These are phyloP conservation scores for Allobates femoralis DNA, from an alignment of 2,797 vertebrate species.

Conservation along the genomic window DNA sequence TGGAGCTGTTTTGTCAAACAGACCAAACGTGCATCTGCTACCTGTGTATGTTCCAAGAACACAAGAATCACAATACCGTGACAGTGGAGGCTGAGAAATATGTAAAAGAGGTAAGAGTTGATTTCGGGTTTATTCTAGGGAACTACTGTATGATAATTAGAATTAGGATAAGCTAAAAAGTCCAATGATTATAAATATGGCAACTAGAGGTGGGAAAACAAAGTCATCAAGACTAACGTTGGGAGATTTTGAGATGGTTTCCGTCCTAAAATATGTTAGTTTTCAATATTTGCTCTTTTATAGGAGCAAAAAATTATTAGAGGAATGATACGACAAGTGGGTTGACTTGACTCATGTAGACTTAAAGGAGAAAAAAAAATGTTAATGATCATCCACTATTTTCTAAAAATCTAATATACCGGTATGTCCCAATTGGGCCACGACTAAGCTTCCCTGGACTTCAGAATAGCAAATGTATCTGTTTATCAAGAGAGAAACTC, in stretches of 20 bases:
- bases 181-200: background rate
- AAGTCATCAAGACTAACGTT: background rate
- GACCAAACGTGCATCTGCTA: slow-evolving; percentile 99
- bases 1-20: slow-evolving; percentile 96
- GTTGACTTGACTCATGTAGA: background rate
- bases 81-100: slow-evolving; percentile 93
- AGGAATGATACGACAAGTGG: background rate
- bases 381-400: background rate
- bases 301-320: background rate
- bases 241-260: background rate
- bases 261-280: background rate
- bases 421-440: background rate
- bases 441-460: background rate
- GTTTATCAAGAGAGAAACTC: too few species aligned
- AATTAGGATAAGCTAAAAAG: background rate
- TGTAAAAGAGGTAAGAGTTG: slow-evolving; percentile 83
- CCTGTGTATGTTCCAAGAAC: slow-evolving; percentile 96
- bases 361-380: background rate
- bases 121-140: background rate
- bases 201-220: background rate
- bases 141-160: background rate
- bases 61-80: slow-evolving; percentile 96
- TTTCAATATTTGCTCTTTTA: background rate
- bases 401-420: background rate
- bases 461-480: background rate